Percentiles rank a stretch among this genome's conserved stretches.
phyloP scores from a whole-genome alignment of 1,140 invertebrate genomes.

The Lutraria rhynchaena region DNA sequence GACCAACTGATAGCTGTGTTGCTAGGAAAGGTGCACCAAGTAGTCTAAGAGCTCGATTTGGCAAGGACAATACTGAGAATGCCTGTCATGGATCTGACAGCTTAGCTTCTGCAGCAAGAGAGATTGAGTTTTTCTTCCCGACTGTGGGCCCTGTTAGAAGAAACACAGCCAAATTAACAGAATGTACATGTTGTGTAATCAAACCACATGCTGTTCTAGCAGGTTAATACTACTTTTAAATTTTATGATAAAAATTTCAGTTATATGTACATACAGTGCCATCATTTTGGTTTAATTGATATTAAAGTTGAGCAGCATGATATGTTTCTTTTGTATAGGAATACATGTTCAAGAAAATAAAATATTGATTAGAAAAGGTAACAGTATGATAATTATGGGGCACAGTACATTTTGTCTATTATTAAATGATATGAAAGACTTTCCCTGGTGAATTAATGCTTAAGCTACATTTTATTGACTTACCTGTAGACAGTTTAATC shows the following conservation, averaged over 20 bases:
- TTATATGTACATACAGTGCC: not conserved
- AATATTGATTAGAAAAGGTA: too few species aligned
- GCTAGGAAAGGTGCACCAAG: slow-evolving; percentile 85
- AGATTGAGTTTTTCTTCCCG: slow-evolving; percentile 88
- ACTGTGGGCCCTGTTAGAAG: slow-evolving; percentile 81
- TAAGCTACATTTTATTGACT: too few species aligned
- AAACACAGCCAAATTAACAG: slow-evolving; percentile 86
- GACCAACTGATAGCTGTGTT: slow-evolving; percentile 86
- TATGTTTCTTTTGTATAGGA: too few species aligned
- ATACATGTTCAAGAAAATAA: too few species aligned
- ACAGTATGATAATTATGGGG: too few species aligned
- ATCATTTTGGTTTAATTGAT: not conserved
- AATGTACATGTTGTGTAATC: slow-evolving; percentile 91
- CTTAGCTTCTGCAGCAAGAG: slow-evolving; percentile 84
- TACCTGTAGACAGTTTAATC: too few species aligned
- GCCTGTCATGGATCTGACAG: slow-evolving; percentile 88
- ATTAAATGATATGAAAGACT: too few species aligned
- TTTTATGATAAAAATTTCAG: not conserved
- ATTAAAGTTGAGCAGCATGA: too few species aligned
- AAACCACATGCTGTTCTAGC: slow-evolving; percentile 95
- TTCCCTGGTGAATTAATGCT: too few species aligned
- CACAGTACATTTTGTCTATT: too few species aligned
- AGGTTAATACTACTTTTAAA: slow-evolving; percentile 82
- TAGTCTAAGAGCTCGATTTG: slow-evolving; percentile 88
- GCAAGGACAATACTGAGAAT: slow-evolving; percentile 88